Base-by-base conservation (phyloP, 2,797 vertebrate genomes). In the Cryptoprocta ferox region DNA sequence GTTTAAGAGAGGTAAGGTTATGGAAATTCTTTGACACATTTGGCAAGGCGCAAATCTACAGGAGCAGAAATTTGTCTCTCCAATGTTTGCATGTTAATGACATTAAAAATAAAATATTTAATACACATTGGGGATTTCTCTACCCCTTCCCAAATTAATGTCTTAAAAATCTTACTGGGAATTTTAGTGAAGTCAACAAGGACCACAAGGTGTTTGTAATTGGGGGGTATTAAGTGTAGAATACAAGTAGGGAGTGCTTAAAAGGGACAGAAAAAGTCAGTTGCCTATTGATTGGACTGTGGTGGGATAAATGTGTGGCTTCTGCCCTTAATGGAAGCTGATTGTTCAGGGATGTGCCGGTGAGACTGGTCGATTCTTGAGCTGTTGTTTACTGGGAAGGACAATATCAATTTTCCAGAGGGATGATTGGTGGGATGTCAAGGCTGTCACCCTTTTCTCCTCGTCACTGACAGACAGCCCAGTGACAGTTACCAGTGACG, bases 351-450 rank as follows among this genome's bases (percentile, higher is more conserved):
- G 99, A 99, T 98, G 97, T 97, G 97, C 98, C 0, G 0, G 98
- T 66, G 98, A 98, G 98, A 97, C 98, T 98, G 98, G 98, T 99
- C 98, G 98, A 99, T 99, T 98, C 98, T 97, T 94, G 98, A 98
- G 98, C 98, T 98, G 98, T 99, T 99, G 98, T 99, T 99, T 99
- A 99, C 98, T 98, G 98, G 98, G 98, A 98, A 99, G 98, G 98
- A 98, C 98, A 97, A 98, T 99, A 99, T 99, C 98, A 99, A 99
- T 99, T 99, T 99, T 99, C 98, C 98, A 98, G 98, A 95, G 97
- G 97, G 97, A 98, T 99, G 99, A 99, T 98, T 99, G 98, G 98
- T 98, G 98, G 98, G 98, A 98, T 99, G 99, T 99, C 98, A 98
- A 98, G 98, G 98, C 98, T 98, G 98, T 99, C 99, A 99, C 98